Evolutionary conservation across 2,113 vertebrate species (phyloP).

Genomic region (Triplophysa siluroides): DNA sequence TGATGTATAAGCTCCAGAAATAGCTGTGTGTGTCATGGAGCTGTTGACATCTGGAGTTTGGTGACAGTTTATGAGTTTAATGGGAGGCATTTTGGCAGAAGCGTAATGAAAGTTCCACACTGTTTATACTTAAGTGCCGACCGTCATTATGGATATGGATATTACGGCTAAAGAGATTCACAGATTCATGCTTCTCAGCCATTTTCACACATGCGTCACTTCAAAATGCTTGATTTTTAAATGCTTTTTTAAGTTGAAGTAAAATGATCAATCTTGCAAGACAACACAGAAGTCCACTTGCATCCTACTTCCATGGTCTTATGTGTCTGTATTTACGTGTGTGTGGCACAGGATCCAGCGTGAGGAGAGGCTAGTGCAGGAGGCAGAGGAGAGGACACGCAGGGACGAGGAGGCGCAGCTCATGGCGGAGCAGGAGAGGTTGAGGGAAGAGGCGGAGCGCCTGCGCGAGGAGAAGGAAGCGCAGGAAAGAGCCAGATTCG

Average conservation of each 20-base stretch:
- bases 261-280: background rate
- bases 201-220: background rate
- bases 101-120: slow-evolving; percentile 25
- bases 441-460: slow-evolving; percentile 71
- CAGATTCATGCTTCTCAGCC: background rate
- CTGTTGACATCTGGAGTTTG: slow-evolving; percentile 30
- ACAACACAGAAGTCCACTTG: too few relatives aligned
- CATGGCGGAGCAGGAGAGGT: slow-evolving; percentile 75
- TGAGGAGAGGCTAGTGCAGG: slow-evolving; percentile 79
- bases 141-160: slow-evolving; percentile 25
- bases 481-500: slow-evolving; percentile 74
- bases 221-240: background rate
- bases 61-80: slow-evolving; percentile 34
- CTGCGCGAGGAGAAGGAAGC: slow-evolving; percentile 74
- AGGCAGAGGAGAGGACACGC: slow-evolving; percentile 77
- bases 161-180: slow-evolving; percentile 25
- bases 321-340: background rate
- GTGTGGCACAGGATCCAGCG: slow-evolving; percentile 69
- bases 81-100: slow-evolving; percentile 25
- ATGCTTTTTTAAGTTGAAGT: too few relatives aligned
- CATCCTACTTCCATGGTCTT: background rate
- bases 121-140: slow-evolving; percentile 24
- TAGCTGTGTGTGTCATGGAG: slow-evolving; percentile 2
- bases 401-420: slow-evolving; percentile 77
- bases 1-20: slow-evolving; percentile 14